Evolutionary conservation across 2,113 vertebrate species (phyloP).

Genomic region (Helogale parvula): DNA sequence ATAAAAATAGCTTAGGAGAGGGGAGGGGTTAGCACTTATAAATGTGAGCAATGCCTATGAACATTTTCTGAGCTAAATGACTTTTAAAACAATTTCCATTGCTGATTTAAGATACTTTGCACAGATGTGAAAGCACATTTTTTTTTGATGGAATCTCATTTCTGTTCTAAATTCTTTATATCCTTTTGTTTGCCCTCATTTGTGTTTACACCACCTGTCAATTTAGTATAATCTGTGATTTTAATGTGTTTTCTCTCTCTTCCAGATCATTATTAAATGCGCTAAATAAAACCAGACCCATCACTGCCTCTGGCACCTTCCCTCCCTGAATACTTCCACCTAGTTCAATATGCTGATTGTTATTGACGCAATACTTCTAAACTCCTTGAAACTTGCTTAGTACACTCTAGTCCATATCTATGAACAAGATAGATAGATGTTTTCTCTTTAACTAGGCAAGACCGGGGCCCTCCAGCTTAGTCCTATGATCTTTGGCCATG

Average conservation of each 20-base stretch:
- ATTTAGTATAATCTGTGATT: slow-evolving; percentile 78
- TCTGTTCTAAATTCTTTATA: slow-evolving; percentile 73
- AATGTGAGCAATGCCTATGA: slow-evolving; percentile 65
- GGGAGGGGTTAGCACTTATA: slow-evolving; percentile 29
- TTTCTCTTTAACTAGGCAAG: slow-evolving; percentile 25
- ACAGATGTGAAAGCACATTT: slow-evolving; percentile 72
- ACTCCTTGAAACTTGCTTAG: slow-evolving; percentile 51
- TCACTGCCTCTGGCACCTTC: slow-evolving; percentile 58
- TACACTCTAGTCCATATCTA: neutral
- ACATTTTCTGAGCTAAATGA: slow-evolving; percentile 72
- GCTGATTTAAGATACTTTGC: slow-evolving; percentile 78
- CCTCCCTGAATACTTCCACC: slow-evolving; percentile 43
- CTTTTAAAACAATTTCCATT: slow-evolving; percentile 80
- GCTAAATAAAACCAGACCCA: slow-evolving; percentile 77
- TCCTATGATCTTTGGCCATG: neutral
- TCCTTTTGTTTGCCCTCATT: slow-evolving; percentile 79
- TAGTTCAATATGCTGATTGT: slow-evolving; percentile 48
- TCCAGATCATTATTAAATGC: slow-evolving; percentile 80
- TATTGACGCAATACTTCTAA: slow-evolving; percentile 63
- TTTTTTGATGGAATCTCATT: slow-evolving; percentile 73
- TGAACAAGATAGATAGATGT: slow-evolving; percentile 47
- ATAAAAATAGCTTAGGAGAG: slow-evolving; percentile 33
- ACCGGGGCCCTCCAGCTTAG: neutral
- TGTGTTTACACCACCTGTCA: slow-evolving; percentile 79
- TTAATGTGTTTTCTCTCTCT: slow-evolving; percentile 73